Base-by-base conservation (phyloP, 2,113 vertebrate genomes). In the Brienomyrus longianalis region DNA sequence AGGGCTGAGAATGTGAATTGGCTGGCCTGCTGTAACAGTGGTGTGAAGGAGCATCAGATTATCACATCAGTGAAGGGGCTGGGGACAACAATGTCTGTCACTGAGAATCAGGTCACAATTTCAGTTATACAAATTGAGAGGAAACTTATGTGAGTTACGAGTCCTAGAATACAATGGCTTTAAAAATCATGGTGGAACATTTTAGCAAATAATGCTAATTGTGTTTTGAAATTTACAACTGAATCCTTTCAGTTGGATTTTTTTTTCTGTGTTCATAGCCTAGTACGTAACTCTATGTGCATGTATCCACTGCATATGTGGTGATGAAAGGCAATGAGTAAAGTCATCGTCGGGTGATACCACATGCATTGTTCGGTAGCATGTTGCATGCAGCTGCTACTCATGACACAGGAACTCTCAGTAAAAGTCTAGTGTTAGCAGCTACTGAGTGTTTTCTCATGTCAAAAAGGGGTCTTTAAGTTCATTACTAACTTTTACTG, bases 401-500 rank as follows among this genome's bases (percentile, higher is more conserved):
- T 43, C 35, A 15, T 17, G 35, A 43, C 74, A 74, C 11, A 19
- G 35, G 35, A 80, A 35, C 74, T 19, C 74, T 43, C 35, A 80
- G 74, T 43, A 43, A 43, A 77, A 19, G 35, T 80, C 31, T 80
- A 80, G 74, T 39, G 11, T 80, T 80, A 80, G 31, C 35, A 39
- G 74, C 74, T 80, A 80, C 74, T 6, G 74, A 80, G 74, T 80
- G 74, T 43, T 80, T 39, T 80, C 74, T 77, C 17, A 43, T 77
- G 74, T 3, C 74, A 80, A 43, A 43, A 80, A 80, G 70, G 31
- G 15, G 48, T 31, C 85, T 86, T 87, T 59, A 87, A 87, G 52
- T 52, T 56, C 31, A 87, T 87, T 87, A 54, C 54, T 66, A 43
- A 87, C 87, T n/a, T 47, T 88, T 66, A 59, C 87, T 62, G 54